A percentile compares a stretch with the other conserved stretches of the same genome.
Evolutionary conservation across 2,113 vertebrate genomes (phyloP).

Genomic region (Tachuris rubrigastra): DNA sequence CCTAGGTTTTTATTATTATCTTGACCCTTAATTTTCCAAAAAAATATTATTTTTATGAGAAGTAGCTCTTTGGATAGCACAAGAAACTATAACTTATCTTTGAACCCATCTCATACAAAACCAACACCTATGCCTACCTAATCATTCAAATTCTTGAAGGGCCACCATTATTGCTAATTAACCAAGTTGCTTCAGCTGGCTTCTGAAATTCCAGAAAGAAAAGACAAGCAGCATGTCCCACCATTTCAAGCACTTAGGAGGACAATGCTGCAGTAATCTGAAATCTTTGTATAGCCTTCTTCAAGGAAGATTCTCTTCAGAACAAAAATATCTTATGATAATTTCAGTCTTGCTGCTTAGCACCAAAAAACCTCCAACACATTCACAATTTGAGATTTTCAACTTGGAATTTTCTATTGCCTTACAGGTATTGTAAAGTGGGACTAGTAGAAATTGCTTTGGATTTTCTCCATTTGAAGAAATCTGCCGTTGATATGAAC

Average conservation of each 20-base stretch:
- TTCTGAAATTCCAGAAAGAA: not conserved
- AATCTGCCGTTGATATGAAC: not conserved
- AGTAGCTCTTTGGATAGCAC: not conserved
- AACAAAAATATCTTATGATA: not conserved
- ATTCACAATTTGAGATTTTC: not conserved
- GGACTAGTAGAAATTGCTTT: not conserved
- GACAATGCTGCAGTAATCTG: not conserved
- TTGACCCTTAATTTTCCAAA: not conserved
- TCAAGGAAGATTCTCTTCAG: not conserved
- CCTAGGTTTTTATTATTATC: not conserved
- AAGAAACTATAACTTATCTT: not conserved
- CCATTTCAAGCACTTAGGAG: not conserved
- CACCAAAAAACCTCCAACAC: accelerated
- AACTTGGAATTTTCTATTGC: not conserved
- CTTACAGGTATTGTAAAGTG: not conserved
- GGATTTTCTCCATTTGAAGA: not conserved
- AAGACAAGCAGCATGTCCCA: not conserved
- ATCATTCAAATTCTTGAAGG: not conserved
- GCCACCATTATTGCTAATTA: not conserved
- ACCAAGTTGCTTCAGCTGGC: not conserved
- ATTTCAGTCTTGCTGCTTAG: not conserved
- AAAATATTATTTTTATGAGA: not conserved
- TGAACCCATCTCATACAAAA: not conserved
- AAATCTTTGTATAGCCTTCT: not conserved
- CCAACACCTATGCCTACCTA: accelerated